A percentile compares a stretch with the other conserved stretches of the same genome.
phyloP scores from a whole-genome alignment of 2,113 vertebrate genomes.

The Rhinopomastus cyanomelas region DNA sequence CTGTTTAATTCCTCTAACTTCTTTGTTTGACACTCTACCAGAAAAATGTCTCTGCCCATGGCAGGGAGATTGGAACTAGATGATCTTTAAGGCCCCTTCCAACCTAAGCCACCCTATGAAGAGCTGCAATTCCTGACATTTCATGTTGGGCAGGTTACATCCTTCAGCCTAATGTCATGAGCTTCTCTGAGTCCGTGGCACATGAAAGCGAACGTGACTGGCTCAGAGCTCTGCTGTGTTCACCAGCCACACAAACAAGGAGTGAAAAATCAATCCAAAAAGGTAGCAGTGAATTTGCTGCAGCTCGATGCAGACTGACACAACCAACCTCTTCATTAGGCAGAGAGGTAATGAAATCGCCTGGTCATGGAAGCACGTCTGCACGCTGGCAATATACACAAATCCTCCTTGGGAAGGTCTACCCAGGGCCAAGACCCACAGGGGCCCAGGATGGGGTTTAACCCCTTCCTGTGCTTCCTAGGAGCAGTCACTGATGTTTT shows the following conservation, averaged over 20 bases:
- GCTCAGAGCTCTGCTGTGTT: background rate
- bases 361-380: background rate
- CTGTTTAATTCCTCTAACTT: background rate
- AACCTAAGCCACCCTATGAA: background rate
- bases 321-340: constrained; percentile 4
- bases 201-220: background rate
- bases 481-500: background rate
- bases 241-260: background rate
- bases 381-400: background rate
- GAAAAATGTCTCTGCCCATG: background rate
- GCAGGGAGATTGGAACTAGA: too few relatives aligned
- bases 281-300: background rate
- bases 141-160: background rate
- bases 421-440: background rate
- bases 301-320: background rate
- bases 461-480: background rate
- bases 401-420: background rate
- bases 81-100: too few relatives aligned
- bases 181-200: background rate
- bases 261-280: background rate
- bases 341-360: background rate
- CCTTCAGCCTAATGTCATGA: background rate
- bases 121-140: background rate
- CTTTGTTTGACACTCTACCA: background rate
- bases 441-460: background rate